Conservation (phyloP, 2,888 invertebrate genomes). For the Coelinius sp. region DNA sequence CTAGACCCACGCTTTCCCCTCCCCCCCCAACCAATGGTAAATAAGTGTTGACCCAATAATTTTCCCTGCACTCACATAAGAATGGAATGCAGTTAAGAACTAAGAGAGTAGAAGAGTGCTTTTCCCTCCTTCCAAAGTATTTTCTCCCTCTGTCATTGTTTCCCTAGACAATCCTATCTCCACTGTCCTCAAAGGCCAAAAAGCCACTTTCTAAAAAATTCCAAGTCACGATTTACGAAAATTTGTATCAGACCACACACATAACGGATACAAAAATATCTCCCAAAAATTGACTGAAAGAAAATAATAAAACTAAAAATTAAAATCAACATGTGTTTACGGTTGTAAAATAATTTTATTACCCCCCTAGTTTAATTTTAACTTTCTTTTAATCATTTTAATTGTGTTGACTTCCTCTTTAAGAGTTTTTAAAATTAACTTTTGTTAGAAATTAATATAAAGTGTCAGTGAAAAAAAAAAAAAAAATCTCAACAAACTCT, state of each 20-base stretch:
- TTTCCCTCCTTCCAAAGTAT: not conserved
- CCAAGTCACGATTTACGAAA: not conserved
- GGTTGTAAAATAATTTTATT: too few relatives aligned
- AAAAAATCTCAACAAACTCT: not conserved
- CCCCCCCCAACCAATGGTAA: not conserved
- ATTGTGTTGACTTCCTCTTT: not conserved
- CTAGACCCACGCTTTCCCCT: not conserved
- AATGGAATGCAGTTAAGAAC: not conserved
- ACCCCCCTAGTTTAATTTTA: not conserved
- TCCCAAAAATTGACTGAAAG: too few relatives aligned
- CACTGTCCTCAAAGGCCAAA: not conserved
- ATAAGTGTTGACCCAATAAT: not conserved
- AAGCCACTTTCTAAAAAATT: not conserved
- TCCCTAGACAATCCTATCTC: not conserved
- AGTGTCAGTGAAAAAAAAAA: constrained; percentile 19
- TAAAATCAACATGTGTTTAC: too few relatives aligned
- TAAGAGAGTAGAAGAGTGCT: not conserved
- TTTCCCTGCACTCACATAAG: not conserved
- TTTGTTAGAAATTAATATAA: not conserved
- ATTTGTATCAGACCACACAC: too few relatives aligned
- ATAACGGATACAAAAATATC: too few relatives aligned
- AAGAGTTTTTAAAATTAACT: not conserved
- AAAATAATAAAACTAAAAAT: too few relatives aligned
- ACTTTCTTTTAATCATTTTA: not conserved
- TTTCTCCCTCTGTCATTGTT: not conserved